Evolutionary conservation across 2,797 vertebrate genomes (phyloP), one percentile per base, ranked within the genome.

Genomic region (Heteromormyrus szaboi): DNA sequence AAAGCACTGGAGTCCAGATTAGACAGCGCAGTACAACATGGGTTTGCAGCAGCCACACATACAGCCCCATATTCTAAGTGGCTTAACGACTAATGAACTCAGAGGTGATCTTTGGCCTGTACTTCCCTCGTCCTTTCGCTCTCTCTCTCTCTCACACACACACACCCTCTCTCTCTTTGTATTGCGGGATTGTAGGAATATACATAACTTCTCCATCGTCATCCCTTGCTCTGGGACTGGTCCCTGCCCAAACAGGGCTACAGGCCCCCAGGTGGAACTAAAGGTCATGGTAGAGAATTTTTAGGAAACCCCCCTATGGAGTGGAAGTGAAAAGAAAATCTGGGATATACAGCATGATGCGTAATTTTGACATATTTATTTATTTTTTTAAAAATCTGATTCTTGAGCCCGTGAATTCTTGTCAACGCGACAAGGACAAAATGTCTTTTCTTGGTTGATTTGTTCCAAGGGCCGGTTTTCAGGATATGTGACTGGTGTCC

Each of bases 21-120:
- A 6, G 72, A 17, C 33, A 19, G 68, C 8, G 14, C 12, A 19
- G 12, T 79, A 8, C 7, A n/a, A 0, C 65, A 62, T 37, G 22
- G 17, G 48, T 50, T 12, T 84, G n/a, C 22, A 9, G 19, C 37
- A 46, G 17, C 25, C 41, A 50, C n/a, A 50, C 37, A 87, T 37
- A 62, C 3, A 22, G 29, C 29, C 41, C 41, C 41, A 46, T 37
- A 17, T 48, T 65, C 86, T 29, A 87, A 62, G n/a, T 87, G 86
- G 86, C 56, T 87, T 87, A 87, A 25, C 12, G 41, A 65, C 51
- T 59, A 59, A 86, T 86, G 53, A 44, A 86, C 11, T 50, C 83
- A 50, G 48, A 85, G 83, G 22, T 29, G 83, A 85, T 50, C 48
- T 85, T 33, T 85, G 22, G 53, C 25, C 85, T 86, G 53, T 53